Evolutionary conservation across 2,797 vertebrate genomes (phyloP).

Genomic region (Eidolon dupreanum): DNA sequence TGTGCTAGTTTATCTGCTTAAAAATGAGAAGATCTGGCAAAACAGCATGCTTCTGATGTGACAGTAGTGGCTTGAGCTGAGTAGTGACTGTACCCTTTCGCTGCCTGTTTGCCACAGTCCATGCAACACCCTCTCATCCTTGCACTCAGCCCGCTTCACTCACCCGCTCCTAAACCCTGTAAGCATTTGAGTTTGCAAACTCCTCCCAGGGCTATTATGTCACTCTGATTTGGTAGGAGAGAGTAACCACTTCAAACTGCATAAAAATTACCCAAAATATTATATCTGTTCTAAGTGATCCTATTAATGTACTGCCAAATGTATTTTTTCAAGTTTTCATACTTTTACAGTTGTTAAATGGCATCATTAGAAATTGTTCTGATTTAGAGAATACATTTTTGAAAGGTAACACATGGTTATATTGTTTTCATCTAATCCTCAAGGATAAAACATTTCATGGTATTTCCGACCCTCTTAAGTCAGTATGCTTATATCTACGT

Average conservation of each 20-base stretch:
- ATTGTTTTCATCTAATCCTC: constrained; percentile 27
- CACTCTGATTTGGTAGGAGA: neutral
- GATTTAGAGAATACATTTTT: constrained; percentile 9
- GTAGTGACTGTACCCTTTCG: neutral
- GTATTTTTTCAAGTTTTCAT: neutral
- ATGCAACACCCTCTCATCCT: neutral
- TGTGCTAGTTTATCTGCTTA: neutral
- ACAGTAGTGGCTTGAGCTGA: neutral
- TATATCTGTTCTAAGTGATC: constrained; percentile 22
- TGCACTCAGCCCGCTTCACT: neutral
- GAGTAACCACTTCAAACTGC: neutral
- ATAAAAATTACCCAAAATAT: constrained; percentile 39
- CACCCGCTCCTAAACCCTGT: neutral
- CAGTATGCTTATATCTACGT: neutral
- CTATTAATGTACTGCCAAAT: constrained; percentile 16
- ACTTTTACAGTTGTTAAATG: neutral
- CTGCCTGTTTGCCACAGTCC: neutral
- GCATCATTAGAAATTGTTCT: constrained; percentile 23
- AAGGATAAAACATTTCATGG: neutral
- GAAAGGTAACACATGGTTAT: neutral
- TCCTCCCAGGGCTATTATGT: neutral
- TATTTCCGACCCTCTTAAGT: constrained; percentile 17
- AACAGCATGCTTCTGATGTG: neutral
- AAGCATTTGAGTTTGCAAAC: neutral
- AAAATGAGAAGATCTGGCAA: constrained; percentile 15